Conservation (phyloP, 1,140 invertebrate species). For the Rhagoletis zephyria region DNA sequence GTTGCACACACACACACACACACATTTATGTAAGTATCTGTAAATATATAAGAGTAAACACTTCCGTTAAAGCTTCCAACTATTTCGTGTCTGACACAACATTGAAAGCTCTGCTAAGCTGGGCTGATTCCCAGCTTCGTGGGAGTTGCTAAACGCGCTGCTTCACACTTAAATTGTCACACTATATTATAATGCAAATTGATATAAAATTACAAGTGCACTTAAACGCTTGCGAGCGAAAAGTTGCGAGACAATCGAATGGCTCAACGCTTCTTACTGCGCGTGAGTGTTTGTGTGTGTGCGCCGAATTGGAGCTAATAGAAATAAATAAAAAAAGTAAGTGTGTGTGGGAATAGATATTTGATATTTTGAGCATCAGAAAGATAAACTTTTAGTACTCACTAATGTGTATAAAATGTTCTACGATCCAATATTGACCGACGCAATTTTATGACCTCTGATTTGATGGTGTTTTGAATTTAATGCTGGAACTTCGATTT, state of each 20-base stretch:
- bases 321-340: too few species aligned
- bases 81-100: not conserved
- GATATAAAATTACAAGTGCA: constrained; percentile 46
- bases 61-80: not conserved
- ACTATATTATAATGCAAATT: constrained; percentile 48
- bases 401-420: too few species aligned
- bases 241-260: too few species aligned
- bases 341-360: too few species aligned
- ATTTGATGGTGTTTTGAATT: too few species aligned
- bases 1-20: not conserved
- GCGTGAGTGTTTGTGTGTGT: not conserved
- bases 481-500: too few species aligned
- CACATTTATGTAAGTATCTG: not conserved
- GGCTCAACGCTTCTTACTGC: too few species aligned
- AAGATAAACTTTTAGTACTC: too few species aligned
- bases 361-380: too few species aligned
- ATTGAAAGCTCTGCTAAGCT: constrained; percentile 29
- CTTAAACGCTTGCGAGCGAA: not conserved
- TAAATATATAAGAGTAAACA: not conserved
- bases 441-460: too few species aligned
- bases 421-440: too few species aligned
- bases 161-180: constrained; percentile 41
- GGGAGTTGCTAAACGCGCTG: constrained; percentile 22
- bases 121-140: not conserved
- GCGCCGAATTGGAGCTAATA: too few species aligned